A percentile compares a stretch with the other conserved stretches of the same genome.
Evolutionary conservation across 2,113 vertebrate species (phyloP).

Genomic region (Stercorarius parasiticus): DNA sequence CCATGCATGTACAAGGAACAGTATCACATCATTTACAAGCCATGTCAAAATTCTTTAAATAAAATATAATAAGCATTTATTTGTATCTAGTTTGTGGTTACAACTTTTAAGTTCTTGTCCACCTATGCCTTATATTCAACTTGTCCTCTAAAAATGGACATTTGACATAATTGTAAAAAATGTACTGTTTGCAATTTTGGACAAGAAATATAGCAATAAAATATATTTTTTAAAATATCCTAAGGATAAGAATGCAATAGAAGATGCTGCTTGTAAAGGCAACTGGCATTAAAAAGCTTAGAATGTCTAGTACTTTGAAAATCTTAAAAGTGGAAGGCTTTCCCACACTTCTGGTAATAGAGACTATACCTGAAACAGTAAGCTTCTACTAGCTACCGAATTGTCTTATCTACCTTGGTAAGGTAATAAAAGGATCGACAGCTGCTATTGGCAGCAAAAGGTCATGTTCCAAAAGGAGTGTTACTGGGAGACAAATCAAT

Average conservation of each 20-base stretch:
- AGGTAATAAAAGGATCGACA: not conserved
- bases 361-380: not conserved
- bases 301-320: not conserved
- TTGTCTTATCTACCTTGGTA: not conserved
- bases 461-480: not conserved
- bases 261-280: not conserved
- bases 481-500: not conserved
- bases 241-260: not conserved
- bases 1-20: too few species aligned
- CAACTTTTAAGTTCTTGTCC: not conserved
- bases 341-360: not conserved
- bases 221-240: not conserved
- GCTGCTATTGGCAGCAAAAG: not conserved
- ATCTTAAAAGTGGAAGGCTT: not conserved
- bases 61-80: not conserved
- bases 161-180: not conserved
- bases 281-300: not conserved
- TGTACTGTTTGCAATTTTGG: not conserved
- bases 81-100: not conserved
- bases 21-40: not conserved
- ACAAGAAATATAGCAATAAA: not conserved
- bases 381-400: not conserved
- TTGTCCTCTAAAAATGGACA: not conserved
- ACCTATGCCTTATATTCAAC: not conserved
- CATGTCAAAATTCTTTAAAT: not conserved